These are phyloP conservation scores for Cephus nigrinus DNA, from an alignment of 2,888 invertebrate genomes.

Conservation along the genomic window DNA sequence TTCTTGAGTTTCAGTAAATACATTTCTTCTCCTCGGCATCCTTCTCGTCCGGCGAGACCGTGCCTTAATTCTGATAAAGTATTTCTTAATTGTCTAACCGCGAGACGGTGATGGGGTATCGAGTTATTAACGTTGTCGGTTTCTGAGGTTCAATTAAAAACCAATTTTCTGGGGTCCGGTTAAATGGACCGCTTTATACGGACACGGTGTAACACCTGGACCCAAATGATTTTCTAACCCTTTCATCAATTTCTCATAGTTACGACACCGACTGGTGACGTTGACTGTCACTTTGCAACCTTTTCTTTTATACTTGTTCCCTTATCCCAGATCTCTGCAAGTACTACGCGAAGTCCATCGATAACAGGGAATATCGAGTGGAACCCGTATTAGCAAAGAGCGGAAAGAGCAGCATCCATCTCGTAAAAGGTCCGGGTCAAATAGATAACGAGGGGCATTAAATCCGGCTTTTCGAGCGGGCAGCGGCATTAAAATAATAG, in stretches of 20 bases:
- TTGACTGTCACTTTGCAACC: not conserved
- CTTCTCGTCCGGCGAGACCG: not conserved
- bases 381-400: not conserved
- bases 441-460: constrained; percentile 40
- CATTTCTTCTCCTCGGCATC: too few species aligned
- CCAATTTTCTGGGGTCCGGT: constrained; percentile 45
- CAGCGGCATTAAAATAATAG: constrained; percentile 21
- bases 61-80: constrained; percentile 9
- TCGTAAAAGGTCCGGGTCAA: constrained; percentile 40
- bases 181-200: constrained; percentile 33
- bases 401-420: not conserved
- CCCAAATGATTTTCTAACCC: not conserved
- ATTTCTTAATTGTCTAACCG: constrained; percentile 31
- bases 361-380: not conserved
- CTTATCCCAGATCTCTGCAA: not conserved
- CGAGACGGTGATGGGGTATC: constrained; percentile 6
- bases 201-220: not conserved
- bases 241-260: not conserved
- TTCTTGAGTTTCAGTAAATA: not conserved
- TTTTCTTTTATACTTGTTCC: not conserved
- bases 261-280: not conserved
- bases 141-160: constrained; percentile 48
- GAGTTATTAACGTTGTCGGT: constrained; percentile 39
- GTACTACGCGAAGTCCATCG: not conserved
- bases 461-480: constrained; percentile 37